These are phyloP conservation scores for Benitochromis conjunctus DNA, from an alignment of 2,113 vertebrate genomes.

Conservation along the genomic window DNA sequence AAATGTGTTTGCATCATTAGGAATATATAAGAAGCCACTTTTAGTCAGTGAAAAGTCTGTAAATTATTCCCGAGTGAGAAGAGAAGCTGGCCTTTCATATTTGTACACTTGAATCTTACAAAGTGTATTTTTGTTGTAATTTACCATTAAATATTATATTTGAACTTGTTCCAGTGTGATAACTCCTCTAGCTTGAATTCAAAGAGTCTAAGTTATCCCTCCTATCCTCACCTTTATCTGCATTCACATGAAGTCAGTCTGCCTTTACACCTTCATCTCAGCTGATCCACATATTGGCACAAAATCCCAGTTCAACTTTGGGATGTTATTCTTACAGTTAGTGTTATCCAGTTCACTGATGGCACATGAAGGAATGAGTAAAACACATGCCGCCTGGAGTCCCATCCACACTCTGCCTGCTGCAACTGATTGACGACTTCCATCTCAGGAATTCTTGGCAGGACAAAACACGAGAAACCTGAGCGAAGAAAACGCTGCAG, in stretches of 20 bases:
- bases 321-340: background rate
- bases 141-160: background rate
- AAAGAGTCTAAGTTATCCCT: background rate
- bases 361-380: conserved; percentile 1
- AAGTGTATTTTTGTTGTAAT: background rate
- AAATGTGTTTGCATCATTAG: background rate
- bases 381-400: conserved; percentile 12
- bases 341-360: background rate
- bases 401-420: background rate
- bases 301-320: background rate
- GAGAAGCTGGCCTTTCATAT: background rate
- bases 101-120: background rate
- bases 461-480: background rate
- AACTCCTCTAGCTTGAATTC: background rate
- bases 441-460: background rate
- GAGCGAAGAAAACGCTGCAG: background rate
- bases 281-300: background rate
- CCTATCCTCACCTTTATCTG: background rate
- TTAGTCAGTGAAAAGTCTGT: background rate
- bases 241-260: background rate
- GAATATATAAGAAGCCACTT: background rate
- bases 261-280: background rate
- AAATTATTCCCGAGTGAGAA: background rate
- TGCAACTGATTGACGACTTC: background rate
- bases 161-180: background rate